Conservation (phyloP, 2,888 invertebrate genomes). For the Drosophila bunnanda region DNA sequence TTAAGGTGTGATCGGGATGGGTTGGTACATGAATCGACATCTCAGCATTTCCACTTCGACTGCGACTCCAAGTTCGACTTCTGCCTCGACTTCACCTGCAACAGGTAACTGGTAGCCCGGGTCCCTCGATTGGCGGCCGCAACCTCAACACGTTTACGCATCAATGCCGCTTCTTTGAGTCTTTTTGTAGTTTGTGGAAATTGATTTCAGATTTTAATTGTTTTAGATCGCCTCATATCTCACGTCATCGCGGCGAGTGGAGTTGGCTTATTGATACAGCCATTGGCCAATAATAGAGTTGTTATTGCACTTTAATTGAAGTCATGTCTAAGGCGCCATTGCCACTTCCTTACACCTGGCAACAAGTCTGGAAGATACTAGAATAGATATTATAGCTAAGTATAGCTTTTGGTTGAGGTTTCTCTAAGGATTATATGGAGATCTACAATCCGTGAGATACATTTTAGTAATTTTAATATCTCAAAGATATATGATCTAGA, state of each 20-base stretch:
- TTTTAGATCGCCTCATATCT: slow-evolving; percentile 72
- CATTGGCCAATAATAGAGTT: slow-evolving; percentile 76
- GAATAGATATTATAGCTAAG: neutral
- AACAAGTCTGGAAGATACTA: slow-evolving; percentile 4
- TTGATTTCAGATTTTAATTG: slow-evolving; percentile 75
- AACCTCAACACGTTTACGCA: slow-evolving; percentile 74
- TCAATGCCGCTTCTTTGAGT: slow-evolving; percentile 53
- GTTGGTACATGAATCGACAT: slow-evolving; percentile 39
- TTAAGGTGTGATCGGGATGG: slow-evolving; percentile 73
- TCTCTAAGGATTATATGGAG: too few relatives aligned
- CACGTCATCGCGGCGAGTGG: slow-evolving; percentile 63
- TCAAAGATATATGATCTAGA: too few relatives aligned
- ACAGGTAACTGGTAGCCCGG: slow-evolving; percentile 44
- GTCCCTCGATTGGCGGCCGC: slow-evolving; percentile 47
- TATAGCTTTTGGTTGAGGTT: neutral
- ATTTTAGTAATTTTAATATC: too few relatives aligned
- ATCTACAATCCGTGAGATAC: too few relatives aligned
- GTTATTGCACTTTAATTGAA: slow-evolving; percentile 80
- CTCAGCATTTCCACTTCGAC: slow-evolving; percentile 16
- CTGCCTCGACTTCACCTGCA: slow-evolving; percentile 18
- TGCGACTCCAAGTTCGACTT: slow-evolving; percentile 17
- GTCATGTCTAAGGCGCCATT: slow-evolving; percentile 58
- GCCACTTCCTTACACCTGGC: slow-evolving; percentile 26
- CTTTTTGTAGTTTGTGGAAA: slow-evolving; percentile 60
- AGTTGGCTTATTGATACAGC: slow-evolving; percentile 67